Evolutionary conservation across 2,888 invertebrate genomes (phyloP), one percentile per base, ranked within the genome.

Genomic region (Busseola fusca): DNA sequence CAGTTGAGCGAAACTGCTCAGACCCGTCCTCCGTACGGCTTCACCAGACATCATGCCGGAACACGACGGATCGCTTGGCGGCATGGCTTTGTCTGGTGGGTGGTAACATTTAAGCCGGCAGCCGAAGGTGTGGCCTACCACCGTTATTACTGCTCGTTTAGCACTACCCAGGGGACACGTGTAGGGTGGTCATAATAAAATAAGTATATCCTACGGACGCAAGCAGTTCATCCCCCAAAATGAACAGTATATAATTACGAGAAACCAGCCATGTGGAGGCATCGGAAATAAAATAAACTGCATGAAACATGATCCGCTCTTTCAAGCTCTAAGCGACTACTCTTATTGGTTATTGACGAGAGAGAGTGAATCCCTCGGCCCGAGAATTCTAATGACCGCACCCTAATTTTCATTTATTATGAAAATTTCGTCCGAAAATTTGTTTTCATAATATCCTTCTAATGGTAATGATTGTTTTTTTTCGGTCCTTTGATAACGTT

Each of bases 381-480:
- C 86, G 85, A 87, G 88, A 88, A 90, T 91, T 93, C 89, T 91
- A 92, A 91, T 89, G 91, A 89, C 86, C 86, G 77, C 84, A 85
- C 88, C 88, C 89, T 90, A 92, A 92, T 93, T 92, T 93, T 91
- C 91, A 89, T 92, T 91, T 91, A 89, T 91, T 91, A 90, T 89
- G 90, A 89, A 89, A 91, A 89, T 89, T 91, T 87, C 84, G 72
- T 69, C 85, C 34, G 76, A 84, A 83, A 86, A 80, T 83, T 86
- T 85, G 83, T 86, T 86, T 87, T 82, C 78, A 76, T 83, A 81
- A 83, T 84, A 76, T 82, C 72, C 80, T 74, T 68, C 81, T 86
- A 82, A 83, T 86, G 85, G 84, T 87, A 84, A 84, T 80, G 84
- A 79, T 82, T 72, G 72, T 74, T 72, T 76, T 54, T 74, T 81